A percentile compares a stretch with the other conserved stretches of the same genome.
Evolutionary conservation across 2,888 invertebrate genomes (phyloP).

Genomic region (Agonopterix alstromeriana): DNA sequence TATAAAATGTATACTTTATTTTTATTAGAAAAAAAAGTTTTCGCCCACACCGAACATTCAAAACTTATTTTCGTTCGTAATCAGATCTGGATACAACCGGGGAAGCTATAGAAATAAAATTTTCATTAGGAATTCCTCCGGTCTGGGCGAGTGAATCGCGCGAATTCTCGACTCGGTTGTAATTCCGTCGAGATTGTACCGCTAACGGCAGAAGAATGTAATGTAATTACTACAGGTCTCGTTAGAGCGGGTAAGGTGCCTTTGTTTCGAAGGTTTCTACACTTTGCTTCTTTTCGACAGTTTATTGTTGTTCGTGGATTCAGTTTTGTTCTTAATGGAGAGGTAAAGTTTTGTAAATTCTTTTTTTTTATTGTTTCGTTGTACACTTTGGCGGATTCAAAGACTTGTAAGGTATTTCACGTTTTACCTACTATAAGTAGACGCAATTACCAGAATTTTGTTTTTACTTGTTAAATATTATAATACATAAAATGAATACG

Average conservation of each 20-base stretch:
- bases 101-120: constrained; percentile 1
- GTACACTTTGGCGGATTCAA: too few species aligned
- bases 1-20: too few species aligned
- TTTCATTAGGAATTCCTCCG: background rate
- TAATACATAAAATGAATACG: too few species aligned
- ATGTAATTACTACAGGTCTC: constrained; percentile 56
- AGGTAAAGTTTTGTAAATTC: background rate
- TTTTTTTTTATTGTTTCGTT: too few species aligned
- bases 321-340: background rate
- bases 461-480: too few species aligned
- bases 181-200: constrained; percentile 61
- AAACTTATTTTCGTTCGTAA: constrained; percentile 1
- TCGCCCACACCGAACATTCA: background rate
- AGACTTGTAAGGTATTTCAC: too few species aligned
- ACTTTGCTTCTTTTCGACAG: constrained; percentile 19
- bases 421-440: too few species aligned
- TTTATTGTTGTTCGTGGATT: background rate
- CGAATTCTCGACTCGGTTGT: constrained; percentile 41
- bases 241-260: constrained; percentile 32
- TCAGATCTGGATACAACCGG: background rate
- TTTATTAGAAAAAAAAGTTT: too few species aligned
- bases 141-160: constrained; percentile 21
- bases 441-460: too few species aligned
- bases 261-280: constrained; percentile 19
- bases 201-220: constrained; percentile 55